These are phyloP conservation scores for Stictonetta naevosa DNA, from an alignment of 2,113 vertebrate species.

Conservation along the genomic window DNA sequence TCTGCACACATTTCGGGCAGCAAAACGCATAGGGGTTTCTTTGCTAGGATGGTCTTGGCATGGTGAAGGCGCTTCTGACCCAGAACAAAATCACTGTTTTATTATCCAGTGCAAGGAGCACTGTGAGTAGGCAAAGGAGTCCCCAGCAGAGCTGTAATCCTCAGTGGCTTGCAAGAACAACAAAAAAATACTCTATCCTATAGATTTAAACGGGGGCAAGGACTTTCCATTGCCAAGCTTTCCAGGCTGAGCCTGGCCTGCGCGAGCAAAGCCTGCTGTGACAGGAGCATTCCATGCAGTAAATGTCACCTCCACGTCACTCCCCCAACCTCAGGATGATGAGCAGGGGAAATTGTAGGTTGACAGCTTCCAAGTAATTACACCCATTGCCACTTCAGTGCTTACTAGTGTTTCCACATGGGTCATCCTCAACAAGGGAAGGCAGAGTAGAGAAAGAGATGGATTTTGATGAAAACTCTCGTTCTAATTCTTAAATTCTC, in stretches of 20 bases:
- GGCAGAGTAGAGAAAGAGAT: not conserved
- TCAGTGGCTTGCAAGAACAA: not conserved
- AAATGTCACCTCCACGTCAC: not conserved
- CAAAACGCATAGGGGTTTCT: not conserved
- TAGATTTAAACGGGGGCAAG: fast-evolving
- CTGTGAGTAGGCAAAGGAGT: not conserved
- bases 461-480: not conserved
- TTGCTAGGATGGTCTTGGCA: not conserved
- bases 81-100: fast-evolving
- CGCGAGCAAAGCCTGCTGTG: not conserved
- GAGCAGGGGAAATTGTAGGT: not conserved
- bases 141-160: not conserved
- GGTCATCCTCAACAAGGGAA: not conserved
- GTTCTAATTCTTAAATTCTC: not conserved
- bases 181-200: not conserved
- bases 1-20: not conserved
- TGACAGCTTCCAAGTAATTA: slow-evolving; percentile 3
- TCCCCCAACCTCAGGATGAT: not conserved
- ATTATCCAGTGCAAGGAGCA: not conserved
- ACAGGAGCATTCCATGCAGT: not conserved
- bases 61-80: not conserved
- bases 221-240: not conserved
- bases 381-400: not conserved
- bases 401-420: not conserved
- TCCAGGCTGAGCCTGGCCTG: not conserved